Conservation (phyloP, 1,140 invertebrate species). For the Cecropterus lyciades region DNA sequence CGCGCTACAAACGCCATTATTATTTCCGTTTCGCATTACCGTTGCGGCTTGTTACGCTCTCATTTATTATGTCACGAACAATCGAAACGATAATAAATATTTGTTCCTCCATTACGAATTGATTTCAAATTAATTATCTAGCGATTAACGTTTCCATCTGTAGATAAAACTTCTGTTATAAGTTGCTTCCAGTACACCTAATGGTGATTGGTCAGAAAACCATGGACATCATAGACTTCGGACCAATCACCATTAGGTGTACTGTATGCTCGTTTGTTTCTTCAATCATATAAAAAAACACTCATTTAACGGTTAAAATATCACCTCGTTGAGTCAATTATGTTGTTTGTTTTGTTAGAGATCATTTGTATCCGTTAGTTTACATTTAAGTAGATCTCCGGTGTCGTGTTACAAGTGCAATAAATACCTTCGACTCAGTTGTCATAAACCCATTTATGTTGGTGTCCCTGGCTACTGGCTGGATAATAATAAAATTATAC, state of each 20-base stretch:
- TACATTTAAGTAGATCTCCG: conserved; percentile 34
- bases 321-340: conserved; percentile 9
- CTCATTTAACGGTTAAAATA: conserved; percentile 57
- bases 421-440: conserved; percentile 63
- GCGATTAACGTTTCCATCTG: conserved; percentile 39
- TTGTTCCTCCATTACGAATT: conserved; percentile 66
- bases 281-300: no score
- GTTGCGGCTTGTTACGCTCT: conserved; percentile 70
- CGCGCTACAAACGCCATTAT: conserved; percentile 76
- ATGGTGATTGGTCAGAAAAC: no score
- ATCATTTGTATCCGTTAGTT: conserved; percentile 18
- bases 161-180: no score
- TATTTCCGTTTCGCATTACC: conserved; percentile 78
- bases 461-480: conserved; percentile 36
- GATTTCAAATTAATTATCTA: conserved; percentile 72
- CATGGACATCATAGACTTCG: no score
- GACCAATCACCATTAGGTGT: no score
- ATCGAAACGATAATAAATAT: conserved; percentile 75
- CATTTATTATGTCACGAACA: conserved; percentile 77
- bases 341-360: neutral
- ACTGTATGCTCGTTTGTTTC: no score
- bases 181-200: conserved; percentile 59
- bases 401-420: conserved; percentile 29
- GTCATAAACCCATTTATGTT: conserved; percentile 77
- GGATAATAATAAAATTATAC: no score